These are phyloP conservation scores for Percina caprodes DNA, from an alignment of 2,113 vertebrate species.

Conservation along the genomic window DNA sequence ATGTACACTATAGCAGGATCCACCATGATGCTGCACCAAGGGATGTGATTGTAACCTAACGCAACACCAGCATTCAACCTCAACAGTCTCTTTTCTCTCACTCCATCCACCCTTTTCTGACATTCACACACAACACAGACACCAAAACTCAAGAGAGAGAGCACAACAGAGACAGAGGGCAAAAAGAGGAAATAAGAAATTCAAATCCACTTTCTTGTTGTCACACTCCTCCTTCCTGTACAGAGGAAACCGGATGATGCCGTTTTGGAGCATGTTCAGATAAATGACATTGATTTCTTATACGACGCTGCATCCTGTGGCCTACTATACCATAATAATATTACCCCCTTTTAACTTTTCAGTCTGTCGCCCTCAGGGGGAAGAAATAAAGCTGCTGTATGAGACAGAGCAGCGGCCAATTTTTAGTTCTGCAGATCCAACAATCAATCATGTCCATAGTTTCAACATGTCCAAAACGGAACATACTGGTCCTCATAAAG, in stretches of 20 bases:
- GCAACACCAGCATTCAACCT: constrained; percentile 42
- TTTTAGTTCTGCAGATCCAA: constrained; percentile 70
- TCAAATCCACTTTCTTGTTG: constrained; percentile 78
- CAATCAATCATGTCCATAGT: constrained; percentile 77
- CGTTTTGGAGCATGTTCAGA: constrained; percentile 76
- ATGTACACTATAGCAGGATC: background rate
- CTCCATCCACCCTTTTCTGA: constrained; percentile 37
- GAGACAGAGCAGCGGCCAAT: constrained; percentile 74
- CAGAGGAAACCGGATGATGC: constrained; percentile 79
- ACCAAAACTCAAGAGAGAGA: constrained; percentile 29
- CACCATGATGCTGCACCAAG: constrained; percentile 19
- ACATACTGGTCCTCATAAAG: constrained; percentile 61
- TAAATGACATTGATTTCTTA: constrained; percentile 83
- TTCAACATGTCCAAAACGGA: constrained; percentile 78
- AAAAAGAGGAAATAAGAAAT: constrained; percentile 77
- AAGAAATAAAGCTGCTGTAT: constrained; percentile 58
- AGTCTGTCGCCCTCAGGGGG: constrained; percentile 68
- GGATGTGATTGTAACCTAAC: constrained; percentile 36
- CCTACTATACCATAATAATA: constrained; percentile 79
- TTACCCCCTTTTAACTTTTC: constrained; percentile 82
- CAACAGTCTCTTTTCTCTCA: constrained; percentile 29
- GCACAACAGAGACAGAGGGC: constrained; percentile 30
- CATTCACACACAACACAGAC: constrained; percentile 47
- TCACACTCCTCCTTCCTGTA: constrained; percentile 79
- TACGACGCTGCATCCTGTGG: constrained; percentile 75